A percentile compares a stretch with the other conserved stretches of the same genome.
phyloP scores from a whole-genome alignment of 1,140 invertebrate genomes.

The Danaus plexippus region DNA sequence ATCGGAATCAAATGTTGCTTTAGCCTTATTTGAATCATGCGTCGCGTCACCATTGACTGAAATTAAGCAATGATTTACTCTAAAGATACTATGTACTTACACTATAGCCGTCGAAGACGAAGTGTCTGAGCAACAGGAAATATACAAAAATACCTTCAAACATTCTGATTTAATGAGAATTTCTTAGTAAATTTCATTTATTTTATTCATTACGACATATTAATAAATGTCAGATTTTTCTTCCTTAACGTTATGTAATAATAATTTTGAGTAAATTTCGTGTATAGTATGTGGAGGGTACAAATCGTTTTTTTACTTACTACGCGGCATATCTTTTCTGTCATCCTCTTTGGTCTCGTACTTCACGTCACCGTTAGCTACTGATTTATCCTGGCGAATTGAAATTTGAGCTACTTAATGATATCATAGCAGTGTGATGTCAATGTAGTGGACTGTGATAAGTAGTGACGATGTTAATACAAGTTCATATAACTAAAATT shows the following conservation, averaged over 20 bases:
- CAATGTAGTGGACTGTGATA: too few relatives aligned
- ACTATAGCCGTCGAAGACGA: slow-evolving; percentile 12
- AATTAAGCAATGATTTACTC: slow-evolving; percentile 25
- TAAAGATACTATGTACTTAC: slow-evolving; percentile 16
- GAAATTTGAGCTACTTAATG: background rate
- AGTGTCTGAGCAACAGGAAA: slow-evolving; percentile 14
- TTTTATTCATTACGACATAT: too few relatives aligned
- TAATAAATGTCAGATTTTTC: too few relatives aligned
- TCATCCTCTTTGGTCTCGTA: slow-evolving; percentile 42
- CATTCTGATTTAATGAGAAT: background rate
- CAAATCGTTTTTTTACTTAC: slow-evolving; percentile 25
- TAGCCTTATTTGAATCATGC: slow-evolving; percentile 61
- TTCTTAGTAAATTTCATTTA: too few relatives aligned
- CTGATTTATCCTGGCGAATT: slow-evolving; percentile 47
- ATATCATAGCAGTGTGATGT: too few relatives aligned
- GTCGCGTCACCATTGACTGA: slow-evolving; percentile 56
- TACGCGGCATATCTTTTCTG: slow-evolving; percentile 44
- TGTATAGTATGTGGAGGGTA: too few relatives aligned
- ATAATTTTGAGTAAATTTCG: too few relatives aligned
- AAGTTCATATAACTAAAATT: too few relatives aligned
- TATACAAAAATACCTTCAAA: slow-evolving; percentile 3
- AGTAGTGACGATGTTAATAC: too few relatives aligned
- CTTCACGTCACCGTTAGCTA: slow-evolving; percentile 56
- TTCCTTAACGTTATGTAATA: too few relatives aligned
- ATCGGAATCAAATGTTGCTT: slow-evolving; percentile 69